Evolutionary conservation across 2,888 invertebrate species (phyloP).

Genomic region (Argyresthia goedartella): DNA sequence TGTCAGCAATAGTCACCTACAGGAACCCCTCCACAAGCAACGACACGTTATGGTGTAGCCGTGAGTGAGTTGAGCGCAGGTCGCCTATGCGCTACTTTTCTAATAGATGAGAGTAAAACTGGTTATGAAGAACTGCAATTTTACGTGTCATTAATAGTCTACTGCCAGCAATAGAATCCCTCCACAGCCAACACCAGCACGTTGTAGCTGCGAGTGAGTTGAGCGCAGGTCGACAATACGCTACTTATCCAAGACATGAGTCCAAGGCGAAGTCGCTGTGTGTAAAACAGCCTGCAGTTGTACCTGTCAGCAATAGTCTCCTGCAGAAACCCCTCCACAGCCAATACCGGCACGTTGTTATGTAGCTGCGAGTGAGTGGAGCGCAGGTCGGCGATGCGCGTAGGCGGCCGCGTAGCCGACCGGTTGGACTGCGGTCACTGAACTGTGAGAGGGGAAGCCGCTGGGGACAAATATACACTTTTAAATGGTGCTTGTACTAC

Average conservation of each 20-base stretch:
- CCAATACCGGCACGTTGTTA: slow-evolving; percentile 77
- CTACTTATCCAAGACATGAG: slow-evolving; percentile 80
- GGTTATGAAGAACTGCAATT: too few species aligned
- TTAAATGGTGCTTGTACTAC: slow-evolving; percentile 81
- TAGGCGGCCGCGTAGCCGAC: slow-evolving; percentile 84
- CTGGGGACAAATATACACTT: slow-evolving; percentile 78
- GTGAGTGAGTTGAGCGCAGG: slow-evolving; percentile 58
- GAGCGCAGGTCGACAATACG: slow-evolving; percentile 73
- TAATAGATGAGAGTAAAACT: slow-evolving; percentile 76
- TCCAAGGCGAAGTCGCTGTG: slow-evolving; percentile 25
- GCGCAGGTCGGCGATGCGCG: slow-evolving; percentile 73
- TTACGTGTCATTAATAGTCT: slow-evolving; percentile 74
- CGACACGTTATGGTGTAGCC: slow-evolving; percentile 75
- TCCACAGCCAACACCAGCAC: slow-evolving; percentile 81
- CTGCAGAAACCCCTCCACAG: slow-evolving; percentile 81
- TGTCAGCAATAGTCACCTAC: slow-evolving; percentile 75
- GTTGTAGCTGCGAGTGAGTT: slow-evolving; percentile 68
- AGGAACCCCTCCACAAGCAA: slow-evolving; percentile 81
- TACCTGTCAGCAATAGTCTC: slow-evolving; percentile 76
- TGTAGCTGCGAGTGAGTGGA: slow-evolving; percentile 66
- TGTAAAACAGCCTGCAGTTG: slow-evolving; percentile 47
- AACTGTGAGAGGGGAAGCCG: slow-evolving; percentile 72
- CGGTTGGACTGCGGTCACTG: slow-evolving; percentile 79
- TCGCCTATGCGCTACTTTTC: slow-evolving; percentile 81
- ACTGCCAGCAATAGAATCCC: slow-evolving; percentile 80